Percentiles rank a stretch among this genome's conserved stretches.
These are phyloP conservation scores for Serrognathus titanus DNA, from an alignment of 2,888 invertebrate genomes.

Conservation along the genomic window DNA sequence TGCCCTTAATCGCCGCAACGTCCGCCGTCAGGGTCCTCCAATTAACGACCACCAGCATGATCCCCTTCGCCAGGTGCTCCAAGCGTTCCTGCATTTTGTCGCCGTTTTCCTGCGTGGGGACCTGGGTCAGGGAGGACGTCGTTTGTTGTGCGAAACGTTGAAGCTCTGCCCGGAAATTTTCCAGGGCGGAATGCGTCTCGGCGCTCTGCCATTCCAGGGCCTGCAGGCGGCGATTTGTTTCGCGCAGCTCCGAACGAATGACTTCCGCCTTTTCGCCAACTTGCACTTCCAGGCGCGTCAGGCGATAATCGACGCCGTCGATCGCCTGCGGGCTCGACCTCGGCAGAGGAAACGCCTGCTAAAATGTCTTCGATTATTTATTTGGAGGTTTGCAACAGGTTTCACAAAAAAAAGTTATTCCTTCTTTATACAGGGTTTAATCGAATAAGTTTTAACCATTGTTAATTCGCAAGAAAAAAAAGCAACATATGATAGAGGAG, in stretches of 20 bases:
- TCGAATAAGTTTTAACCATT: too few relatives aligned
- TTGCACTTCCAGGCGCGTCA: constrained; percentile 47
- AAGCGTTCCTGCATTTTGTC: constrained; percentile 24
- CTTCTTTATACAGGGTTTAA: too few relatives aligned
- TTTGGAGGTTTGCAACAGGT: too few relatives aligned
- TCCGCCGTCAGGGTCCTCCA: constrained; percentile 29
- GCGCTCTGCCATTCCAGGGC: constrained; percentile 47
- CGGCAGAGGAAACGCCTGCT: too few relatives aligned
- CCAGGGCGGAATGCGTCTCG: constrained; percentile 42
- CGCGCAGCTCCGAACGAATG: constrained; percentile 44
- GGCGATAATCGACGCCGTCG: constrained; percentile 27
- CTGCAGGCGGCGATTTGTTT: constrained; percentile 45
- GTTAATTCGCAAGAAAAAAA: too few relatives aligned
- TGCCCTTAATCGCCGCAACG: constrained; percentile 26
- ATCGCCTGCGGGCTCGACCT: neutral
- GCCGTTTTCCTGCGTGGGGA: neutral
- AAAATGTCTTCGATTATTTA: too few relatives aligned
- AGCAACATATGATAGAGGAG: too few relatives aligned
- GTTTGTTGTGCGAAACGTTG: constrained; percentile 20
- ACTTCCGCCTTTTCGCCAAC: constrained; percentile 46
- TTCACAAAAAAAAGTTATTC: too few relatives aligned
- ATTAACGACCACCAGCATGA: constrained; percentile 31
- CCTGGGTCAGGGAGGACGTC: neutral
- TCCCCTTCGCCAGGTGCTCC: constrained; percentile 30
- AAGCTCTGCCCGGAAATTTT: constrained; percentile 45